A percentile compares a stretch with the other conserved stretches of the same genome.
Evolutionary conservation across 2,888 invertebrate genomes (phyloP).

Genomic region (Brachyptera risi): DNA sequence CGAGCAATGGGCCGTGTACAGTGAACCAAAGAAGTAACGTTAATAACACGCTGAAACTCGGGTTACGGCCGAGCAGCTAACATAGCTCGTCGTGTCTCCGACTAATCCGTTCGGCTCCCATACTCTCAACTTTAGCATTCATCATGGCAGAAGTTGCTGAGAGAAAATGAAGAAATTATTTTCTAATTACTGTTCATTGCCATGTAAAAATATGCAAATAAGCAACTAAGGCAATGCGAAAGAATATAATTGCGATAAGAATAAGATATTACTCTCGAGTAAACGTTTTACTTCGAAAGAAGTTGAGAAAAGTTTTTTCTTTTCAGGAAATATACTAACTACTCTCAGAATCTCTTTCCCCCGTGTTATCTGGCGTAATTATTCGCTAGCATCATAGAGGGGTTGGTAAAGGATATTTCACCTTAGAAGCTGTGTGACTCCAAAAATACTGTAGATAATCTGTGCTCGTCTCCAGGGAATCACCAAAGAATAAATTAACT

Average conservation of each 20-base stretch:
- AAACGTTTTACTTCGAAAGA: conserved; percentile 14
- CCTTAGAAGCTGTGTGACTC: no score
- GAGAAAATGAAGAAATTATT: conserved; percentile 30
- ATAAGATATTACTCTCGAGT: conserved; percentile 23
- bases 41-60: background rate
- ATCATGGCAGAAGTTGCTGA: conserved; percentile 6
- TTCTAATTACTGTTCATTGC: conserved; percentile 34
- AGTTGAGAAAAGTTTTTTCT: conserved; percentile 23
- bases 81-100: background rate
- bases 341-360: background rate
- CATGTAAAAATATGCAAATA: conserved; percentile 34
- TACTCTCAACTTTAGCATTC: conserved; percentile 9
- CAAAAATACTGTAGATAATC: no score
- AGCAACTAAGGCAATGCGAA: conserved; percentile 19
- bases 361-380: conserved; percentile 31
- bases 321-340: background rate
- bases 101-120: conserved; percentile 18
- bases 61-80: no score
- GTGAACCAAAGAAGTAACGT: background rate
- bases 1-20: conserved; percentile 1
- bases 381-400: conserved; percentile 9
- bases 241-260: conserved; percentile 28
- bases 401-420: no score
- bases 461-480: no score
- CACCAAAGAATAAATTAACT: no score